These are phyloP conservation scores for Siniperca obscura DNA, from an alignment of 2,797 vertebrate species.

Conservation along the genomic window DNA sequence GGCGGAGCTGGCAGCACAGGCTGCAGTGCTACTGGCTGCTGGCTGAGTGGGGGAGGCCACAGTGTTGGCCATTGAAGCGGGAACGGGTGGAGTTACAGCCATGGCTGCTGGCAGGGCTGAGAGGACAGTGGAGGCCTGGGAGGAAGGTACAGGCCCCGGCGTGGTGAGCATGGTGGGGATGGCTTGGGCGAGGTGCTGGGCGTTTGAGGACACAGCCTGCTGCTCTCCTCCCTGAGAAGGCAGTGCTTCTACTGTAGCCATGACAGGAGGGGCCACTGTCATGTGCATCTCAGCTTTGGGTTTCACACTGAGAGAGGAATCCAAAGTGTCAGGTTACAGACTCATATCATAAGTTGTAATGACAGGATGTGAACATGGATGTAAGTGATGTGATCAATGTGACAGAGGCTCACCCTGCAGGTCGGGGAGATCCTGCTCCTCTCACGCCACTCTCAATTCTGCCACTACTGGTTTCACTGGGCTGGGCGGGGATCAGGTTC, in stretches of 20 bases:
- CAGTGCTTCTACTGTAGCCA: conserved; percentile 91
- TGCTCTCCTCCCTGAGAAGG: conserved; percentile 90
- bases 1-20: conserved; percentile 87
- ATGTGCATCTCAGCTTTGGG: conserved; percentile 95
- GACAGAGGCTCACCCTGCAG: conserved; percentile 88
- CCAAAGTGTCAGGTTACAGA: background rate
- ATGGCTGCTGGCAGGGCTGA: conserved; percentile 90
- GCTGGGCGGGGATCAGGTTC: conserved; percentile 93
- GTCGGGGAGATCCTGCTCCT: conserved; percentile 93
- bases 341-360: background rate
- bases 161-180: conserved; percentile 90
- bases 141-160: conserved; percentile 89
- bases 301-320: conserved; percentile 87
- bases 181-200: conserved; percentile 91
- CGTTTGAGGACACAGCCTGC: conserved; percentile 86
- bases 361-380: background rate
- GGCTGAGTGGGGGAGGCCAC: conserved; percentile 91
- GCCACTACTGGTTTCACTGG: conserved; percentile 87
- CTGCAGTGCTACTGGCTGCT: conserved; percentile 87
- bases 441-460: conserved; percentile 90
- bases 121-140: conserved; percentile 90
- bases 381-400: background rate
- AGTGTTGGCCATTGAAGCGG: conserved; percentile 89
- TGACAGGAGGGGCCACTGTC: conserved; percentile 90
- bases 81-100: conserved; percentile 86